phyloP scores from a whole-genome alignment of 2,113 vertebrate genomes.

The Toxotes jaculatrix region DNA sequence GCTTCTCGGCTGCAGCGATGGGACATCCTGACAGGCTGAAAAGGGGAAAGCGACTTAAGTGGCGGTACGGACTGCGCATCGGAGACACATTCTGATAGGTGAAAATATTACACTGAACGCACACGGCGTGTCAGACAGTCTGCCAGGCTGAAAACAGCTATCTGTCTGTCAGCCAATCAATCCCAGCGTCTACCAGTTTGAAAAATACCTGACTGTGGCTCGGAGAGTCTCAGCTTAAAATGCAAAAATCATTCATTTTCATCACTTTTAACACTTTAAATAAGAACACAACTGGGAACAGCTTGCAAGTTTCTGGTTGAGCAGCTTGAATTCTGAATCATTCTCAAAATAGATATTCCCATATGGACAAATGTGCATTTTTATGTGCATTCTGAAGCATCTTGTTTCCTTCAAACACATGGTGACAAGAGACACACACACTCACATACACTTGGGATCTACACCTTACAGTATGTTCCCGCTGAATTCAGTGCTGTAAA shows the following conservation, averaged over 20 bases:
- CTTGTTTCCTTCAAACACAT: conserved; percentile 43
- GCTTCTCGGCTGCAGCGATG: conserved; percentile 97
- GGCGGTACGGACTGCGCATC: background rate
- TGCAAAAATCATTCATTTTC: conserved; percentile 55
- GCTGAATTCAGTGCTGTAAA: conserved; percentile 14
- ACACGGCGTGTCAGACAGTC: conserved; percentile 38
- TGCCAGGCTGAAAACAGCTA: conserved; percentile 29
- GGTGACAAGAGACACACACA: conserved; percentile 20
- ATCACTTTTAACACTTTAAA: conserved; percentile 42
- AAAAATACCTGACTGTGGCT: conserved; percentile 15
- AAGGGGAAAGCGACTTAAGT: conserved; percentile 58
- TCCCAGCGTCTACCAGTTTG: background rate
- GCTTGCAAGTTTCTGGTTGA: conserved; percentile 66
- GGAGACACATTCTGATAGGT: conserved; percentile 9
- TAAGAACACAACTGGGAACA: conserved; percentile 53
- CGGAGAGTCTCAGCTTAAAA: conserved; percentile 41
- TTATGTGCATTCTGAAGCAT: conserved; percentile 32
- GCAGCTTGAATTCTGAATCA: conserved; percentile 38
- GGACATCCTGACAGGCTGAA: conserved; percentile 98
- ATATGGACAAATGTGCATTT: conserved; percentile 56
- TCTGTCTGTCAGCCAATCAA: conserved; percentile 46
- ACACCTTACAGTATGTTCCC: conserved; percentile 10
- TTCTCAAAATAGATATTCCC: conserved; percentile 58
- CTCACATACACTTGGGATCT: conserved; percentile 13
- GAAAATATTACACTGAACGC: conserved; percentile 21